These are phyloP conservation scores for Tragelaphus imberbis DNA, from an alignment of 2,113 vertebrate species.

Conservation along the genomic window DNA sequence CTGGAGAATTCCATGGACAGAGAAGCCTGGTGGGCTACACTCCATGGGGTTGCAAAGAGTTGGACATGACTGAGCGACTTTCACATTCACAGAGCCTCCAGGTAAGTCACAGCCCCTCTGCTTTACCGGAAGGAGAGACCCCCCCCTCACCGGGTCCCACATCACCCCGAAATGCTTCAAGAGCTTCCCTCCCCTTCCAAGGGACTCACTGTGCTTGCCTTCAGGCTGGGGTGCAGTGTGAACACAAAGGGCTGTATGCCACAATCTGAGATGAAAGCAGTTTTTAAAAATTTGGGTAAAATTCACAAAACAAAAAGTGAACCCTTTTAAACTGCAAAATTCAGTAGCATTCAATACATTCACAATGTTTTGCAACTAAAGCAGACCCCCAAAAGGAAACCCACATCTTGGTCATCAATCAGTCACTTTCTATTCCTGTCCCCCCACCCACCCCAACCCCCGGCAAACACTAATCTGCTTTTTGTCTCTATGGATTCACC, in stretches of 20 bases:
- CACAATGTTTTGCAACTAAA: not conserved
- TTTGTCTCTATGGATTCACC: not conserved
- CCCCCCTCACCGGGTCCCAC: rapidly evolving
- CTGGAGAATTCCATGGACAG: not conserved
- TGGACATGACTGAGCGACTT: not conserved
- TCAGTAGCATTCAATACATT: not conserved
- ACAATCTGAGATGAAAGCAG: not conserved
- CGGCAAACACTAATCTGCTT: not conserved
- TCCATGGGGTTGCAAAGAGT: not conserved
- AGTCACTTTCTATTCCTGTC: not conserved
- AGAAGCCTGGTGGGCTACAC: not conserved
- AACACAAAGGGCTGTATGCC: not conserved
- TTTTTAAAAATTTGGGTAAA: not conserved
- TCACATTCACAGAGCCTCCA: not conserved
- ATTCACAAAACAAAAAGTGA: not conserved
- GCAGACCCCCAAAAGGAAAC: not conserved
- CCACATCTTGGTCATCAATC: not conserved
- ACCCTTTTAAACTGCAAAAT: not conserved
- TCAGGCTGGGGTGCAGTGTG: not conserved
- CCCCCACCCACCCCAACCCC: not conserved
- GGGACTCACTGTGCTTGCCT: not conserved
- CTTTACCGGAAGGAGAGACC: not conserved
- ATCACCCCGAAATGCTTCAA: rapidly evolving
- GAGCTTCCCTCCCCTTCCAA: not conserved
- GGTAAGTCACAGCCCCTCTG: not conserved